Conservation (phyloP, 1,140 invertebrate species). For the Onthophagus taurus region DNA sequence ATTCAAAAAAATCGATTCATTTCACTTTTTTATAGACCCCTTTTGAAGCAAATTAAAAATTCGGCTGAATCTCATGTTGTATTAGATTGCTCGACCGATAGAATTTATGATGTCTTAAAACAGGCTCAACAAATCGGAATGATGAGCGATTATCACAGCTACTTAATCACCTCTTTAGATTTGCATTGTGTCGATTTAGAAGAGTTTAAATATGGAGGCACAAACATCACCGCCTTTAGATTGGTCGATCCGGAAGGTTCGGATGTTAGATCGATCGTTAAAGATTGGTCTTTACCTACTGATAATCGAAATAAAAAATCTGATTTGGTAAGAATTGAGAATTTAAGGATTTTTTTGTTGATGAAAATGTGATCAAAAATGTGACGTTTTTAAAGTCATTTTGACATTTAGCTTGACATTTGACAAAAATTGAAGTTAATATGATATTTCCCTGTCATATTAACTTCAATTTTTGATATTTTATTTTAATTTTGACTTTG, state of each 20-base stretch:
- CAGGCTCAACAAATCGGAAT: slow-evolving; percentile 92
- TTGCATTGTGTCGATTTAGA: slow-evolving; percentile 82
- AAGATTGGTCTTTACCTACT: slow-evolving; percentile 54
- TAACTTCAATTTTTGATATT: too few species aligned
- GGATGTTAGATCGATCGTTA: slow-evolving; percentile 65
- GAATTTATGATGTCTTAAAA: slow-evolving; percentile 75
- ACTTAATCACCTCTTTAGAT: slow-evolving; percentile 83
- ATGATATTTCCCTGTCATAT: too few species aligned
- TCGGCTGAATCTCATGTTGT: slow-evolving; percentile 85
- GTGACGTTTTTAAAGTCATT: too few species aligned
- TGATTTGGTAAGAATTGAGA: slow-evolving; percentile 16
- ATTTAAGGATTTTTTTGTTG: too few species aligned
- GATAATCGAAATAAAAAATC: slow-evolving; percentile 25
- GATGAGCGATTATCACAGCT: slow-evolving; percentile 90
- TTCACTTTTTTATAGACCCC: slow-evolving; percentile 50
- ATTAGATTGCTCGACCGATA: slow-evolving; percentile 78
- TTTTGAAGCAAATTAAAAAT: slow-evolving; percentile 86
- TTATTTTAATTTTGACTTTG: too few species aligned
- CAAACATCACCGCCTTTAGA: slow-evolving; percentile 84
- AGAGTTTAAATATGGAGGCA: slow-evolving; percentile 88
- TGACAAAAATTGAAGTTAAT: too few species aligned
- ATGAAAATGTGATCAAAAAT: too few species aligned
- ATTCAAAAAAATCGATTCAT: too few species aligned
- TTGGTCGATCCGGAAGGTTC: slow-evolving; percentile 68
- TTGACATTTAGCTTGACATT: too few species aligned